Evolutionary conservation across 2,797 vertebrate species (phyloP).

Genomic region (Paedocypris micromegethes): DNA sequence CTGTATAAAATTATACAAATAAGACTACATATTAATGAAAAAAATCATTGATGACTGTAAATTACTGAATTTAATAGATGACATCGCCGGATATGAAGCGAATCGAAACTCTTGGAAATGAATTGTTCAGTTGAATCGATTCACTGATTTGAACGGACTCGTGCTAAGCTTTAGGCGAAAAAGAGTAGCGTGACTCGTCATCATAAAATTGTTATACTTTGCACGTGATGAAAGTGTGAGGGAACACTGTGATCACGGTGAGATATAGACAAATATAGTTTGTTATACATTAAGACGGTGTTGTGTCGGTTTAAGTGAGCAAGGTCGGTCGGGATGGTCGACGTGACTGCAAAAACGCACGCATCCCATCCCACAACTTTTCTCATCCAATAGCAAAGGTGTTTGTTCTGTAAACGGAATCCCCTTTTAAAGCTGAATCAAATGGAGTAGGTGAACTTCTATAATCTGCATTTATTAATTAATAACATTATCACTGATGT

Average conservation of each 20-base stretch:
- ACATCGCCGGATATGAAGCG: no score
- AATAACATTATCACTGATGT: background rate
- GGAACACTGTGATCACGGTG: background rate
- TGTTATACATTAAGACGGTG: background rate
- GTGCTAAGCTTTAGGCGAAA: no score
- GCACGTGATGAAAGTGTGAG: background rate
- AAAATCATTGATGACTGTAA: no score
- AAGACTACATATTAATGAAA: no score
- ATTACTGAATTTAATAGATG: no score
- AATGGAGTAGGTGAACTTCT: background rate
- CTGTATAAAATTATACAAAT: no score
- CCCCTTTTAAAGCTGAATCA: no score
- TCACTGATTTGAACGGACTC: background rate
- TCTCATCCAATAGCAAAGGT: background rate
- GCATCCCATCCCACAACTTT: slow-evolving; percentile 3
- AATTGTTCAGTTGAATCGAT: slow-evolving; percentile 3
- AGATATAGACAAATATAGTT: background rate
- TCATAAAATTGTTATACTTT: no score
- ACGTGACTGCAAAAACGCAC: slow-evolving; percentile 49
- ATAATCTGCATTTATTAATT: background rate
- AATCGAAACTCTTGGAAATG: background rate
- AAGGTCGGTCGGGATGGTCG: slow-evolving; percentile 36
- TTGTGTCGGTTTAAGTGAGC: slow-evolving; percentile 21
- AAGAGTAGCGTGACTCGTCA: no score
- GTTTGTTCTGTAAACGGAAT: no score